Evolutionary conservation across 2,888 invertebrate genomes (phyloP).

Genomic region (Lomographa bimaculata): DNA sequence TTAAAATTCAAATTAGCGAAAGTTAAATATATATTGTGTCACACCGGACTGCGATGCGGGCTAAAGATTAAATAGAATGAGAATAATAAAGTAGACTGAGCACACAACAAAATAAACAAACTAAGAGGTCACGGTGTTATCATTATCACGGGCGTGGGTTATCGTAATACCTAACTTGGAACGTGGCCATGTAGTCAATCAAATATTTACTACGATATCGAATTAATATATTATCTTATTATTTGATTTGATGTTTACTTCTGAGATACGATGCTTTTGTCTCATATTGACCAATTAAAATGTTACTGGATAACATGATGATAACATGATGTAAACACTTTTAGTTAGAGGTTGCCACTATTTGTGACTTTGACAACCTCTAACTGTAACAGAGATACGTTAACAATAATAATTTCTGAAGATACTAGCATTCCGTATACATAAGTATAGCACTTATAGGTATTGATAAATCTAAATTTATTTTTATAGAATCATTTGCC

Average conservation of each 20-base stretch:
- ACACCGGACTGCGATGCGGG: slow-evolving; percentile 24
- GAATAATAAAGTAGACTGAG: slow-evolving; percentile 28
- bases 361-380: too few species aligned
- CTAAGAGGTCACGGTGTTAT: slow-evolving; percentile 25
- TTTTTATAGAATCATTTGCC: too few species aligned
- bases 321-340: too few species aligned
- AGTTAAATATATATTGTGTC: slow-evolving; percentile 48
- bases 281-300: too few species aligned
- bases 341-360: too few species aligned
- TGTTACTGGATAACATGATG: too few species aligned
- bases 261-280: background rate
- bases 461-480: too few species aligned
- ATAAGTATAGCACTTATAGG: too few species aligned
- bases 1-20: slow-evolving; percentile 66
- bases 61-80: slow-evolving; percentile 24
- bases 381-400: too few species aligned
- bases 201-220: slow-evolving; percentile 14
- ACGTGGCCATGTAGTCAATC: slow-evolving; percentile 19
- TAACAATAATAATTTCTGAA: too few species aligned
- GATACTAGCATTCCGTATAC: too few species aligned
- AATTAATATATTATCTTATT: slow-evolving; percentile 9
- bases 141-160: slow-evolving; percentile 16
- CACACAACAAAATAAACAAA: slow-evolving; percentile 13
- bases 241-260: slow-evolving; percentile 4
- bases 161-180: slow-evolving; percentile 20